Evolutionary conservation across 2,113 vertebrate species (phyloP).

Genomic region (Nerophis lumbriciformis): DNA sequence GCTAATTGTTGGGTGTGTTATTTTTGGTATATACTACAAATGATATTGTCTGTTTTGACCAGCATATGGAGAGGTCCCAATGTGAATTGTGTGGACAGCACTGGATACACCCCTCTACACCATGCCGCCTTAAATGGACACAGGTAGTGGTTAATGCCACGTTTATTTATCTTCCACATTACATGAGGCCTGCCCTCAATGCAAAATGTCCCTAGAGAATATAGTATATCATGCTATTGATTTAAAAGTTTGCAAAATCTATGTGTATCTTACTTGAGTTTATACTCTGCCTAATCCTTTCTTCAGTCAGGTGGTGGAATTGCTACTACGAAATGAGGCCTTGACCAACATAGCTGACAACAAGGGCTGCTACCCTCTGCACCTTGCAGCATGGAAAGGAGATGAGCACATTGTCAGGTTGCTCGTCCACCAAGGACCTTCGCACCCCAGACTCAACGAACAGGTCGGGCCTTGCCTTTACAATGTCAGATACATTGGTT

Average conservation of each 20-base stretch:
- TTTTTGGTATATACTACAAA: slow-evolving; percentile 22
- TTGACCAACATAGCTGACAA: slow-evolving; percentile 93
- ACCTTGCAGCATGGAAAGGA: slow-evolving; percentile 96
- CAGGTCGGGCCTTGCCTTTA: slow-evolving; percentile 75
- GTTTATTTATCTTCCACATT: slow-evolving; percentile 11
- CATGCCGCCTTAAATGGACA: slow-evolving; percentile 95
- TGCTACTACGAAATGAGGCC: slow-evolving; percentile 89
- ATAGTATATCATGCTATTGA: slow-evolving; percentile 32
- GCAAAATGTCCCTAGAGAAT: slow-evolving; percentile 30
- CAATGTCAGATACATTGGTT: background rate
- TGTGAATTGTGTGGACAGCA: slow-evolving; percentile 97
- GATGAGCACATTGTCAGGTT: slow-evolving; percentile 90
- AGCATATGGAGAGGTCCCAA: slow-evolving; percentile 98
- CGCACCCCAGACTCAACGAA: slow-evolving; percentile 91
- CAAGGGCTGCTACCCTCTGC: slow-evolving; percentile 96
- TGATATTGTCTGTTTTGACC: slow-evolving; percentile 41
- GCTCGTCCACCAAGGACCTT: slow-evolving; percentile 94
- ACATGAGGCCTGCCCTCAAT: slow-evolving; percentile 3
- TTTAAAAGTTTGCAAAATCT: slow-evolving; percentile 6
- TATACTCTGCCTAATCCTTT: background rate
- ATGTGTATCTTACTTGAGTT: slow-evolving; percentile 30
- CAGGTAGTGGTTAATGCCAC: slow-evolving; percentile 70
- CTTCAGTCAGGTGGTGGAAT: slow-evolving; percentile 88
- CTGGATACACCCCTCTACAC: slow-evolving; percentile 94
- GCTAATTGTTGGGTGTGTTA: slow-evolving; percentile 4